A percentile compares a stretch with the other conserved stretches of the same genome.
Conservation (phyloP, 1,140 invertebrate genomes). For the Sitobion miscanthi region DNA sequence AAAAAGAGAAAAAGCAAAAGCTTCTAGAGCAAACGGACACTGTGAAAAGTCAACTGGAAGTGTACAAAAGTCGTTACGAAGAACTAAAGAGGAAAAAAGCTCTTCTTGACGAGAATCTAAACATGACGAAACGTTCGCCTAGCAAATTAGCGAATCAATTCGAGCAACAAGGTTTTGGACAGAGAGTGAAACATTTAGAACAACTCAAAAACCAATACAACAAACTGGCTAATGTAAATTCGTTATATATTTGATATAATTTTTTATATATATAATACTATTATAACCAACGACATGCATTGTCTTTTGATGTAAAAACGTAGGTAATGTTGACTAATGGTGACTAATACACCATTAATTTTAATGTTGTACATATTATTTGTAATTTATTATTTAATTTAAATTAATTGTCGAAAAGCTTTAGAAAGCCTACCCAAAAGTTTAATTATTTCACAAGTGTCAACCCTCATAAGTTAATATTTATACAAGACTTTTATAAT, state of each 20-base stretch:
- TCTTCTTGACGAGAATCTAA: not conserved
- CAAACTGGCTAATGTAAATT: conserved; percentile 35
- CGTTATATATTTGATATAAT: not conserved
- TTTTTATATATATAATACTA: not conserved
- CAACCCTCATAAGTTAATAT: not conserved
- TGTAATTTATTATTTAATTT: not conserved
- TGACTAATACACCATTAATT: not conserved
- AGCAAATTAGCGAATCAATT: not conserved
- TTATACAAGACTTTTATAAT: not conserved
- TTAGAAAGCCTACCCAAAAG: not conserved
- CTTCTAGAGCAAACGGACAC: not conserved
- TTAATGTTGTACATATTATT: not conserved
- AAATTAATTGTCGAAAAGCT: not conserved
- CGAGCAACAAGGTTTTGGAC: not conserved
- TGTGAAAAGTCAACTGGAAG: not conserved
- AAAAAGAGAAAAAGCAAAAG: not conserved
- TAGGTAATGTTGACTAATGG: not conserved
- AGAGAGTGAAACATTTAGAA: conserved; percentile 18
- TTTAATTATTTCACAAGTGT: not conserved
- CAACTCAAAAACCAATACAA: conserved; percentile 33
- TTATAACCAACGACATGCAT: not conserved
- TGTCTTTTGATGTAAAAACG: not conserved
- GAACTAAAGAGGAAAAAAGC: not conserved
- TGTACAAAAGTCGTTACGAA: not conserved
- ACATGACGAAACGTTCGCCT: not conserved